Base-by-base conservation (phyloP, 1,140 invertebrate genomes). In the Aphidius gifuensis region DNA sequence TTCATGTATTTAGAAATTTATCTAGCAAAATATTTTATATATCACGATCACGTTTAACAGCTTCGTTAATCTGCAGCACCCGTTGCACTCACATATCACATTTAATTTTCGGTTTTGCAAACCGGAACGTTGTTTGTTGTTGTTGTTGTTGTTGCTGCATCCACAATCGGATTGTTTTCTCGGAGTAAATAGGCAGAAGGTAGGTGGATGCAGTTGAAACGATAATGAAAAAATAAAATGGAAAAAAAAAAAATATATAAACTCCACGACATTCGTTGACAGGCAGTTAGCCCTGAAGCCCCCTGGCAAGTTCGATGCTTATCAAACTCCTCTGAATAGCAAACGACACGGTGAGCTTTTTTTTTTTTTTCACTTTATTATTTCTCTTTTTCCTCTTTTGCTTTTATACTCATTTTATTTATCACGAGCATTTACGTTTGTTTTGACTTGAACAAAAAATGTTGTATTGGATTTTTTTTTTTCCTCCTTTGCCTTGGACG, bases 271-370 rank as follows among this genome's bases (percentile, higher is more conserved):
- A 60, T 51, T 60, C 49, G 58, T 53, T 60, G 58, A 60, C 58
- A 60, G 58, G 58, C 58, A 60, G 58, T 60, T 60, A 60, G 45
- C 58, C 48, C 58, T 60, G 58, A 60, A 59, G 49, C 42, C 58
- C 48, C 23, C 16, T 44, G 49, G 39, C 58, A 60, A 60, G 40
- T 60, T 53, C 58, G 58, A 60, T 60, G 58, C 50, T 60, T 60
- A 60, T 60, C 58, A 48, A 32, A 49, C 32, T 60, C 49, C 38
- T 51, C 43, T 44, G 48, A 51, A 60, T 59, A 60, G 49, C 38
- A 23, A 46, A 49, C 38, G 44, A 39, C 40, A 51, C 32, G 39
- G 32, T 32, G 16, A 44, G 39, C 51, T 51, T 51, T 43, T 60
- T 49, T 11, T 47, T 58, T 45, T 45, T 9, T n/a, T 47, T 39